Conservation (phyloP, 1,140 invertebrate species). For the Calephelis virginiensis region DNA sequence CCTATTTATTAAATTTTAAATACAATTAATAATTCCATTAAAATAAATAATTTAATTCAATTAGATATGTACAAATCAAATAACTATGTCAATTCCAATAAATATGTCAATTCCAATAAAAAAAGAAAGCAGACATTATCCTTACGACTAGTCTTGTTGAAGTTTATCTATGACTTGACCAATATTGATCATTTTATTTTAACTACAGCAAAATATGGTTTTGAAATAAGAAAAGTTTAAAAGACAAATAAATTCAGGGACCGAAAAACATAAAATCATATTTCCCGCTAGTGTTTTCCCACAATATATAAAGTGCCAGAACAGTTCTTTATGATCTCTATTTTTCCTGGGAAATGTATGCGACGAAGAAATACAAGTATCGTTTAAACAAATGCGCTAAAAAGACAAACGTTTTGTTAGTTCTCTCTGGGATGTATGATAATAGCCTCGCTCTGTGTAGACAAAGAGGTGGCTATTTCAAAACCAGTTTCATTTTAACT, state of each 20-base stretch:
- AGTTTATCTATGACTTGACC: not conserved
- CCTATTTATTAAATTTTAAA: too few species aligned
- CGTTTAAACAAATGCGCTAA: slow-evolving; percentile 44
- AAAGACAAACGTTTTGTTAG: slow-evolving; percentile 71
- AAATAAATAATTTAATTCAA: too few species aligned
- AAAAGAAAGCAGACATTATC: too few species aligned
- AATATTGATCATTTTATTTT: not conserved
- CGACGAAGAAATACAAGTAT: slow-evolving; percentile 64
- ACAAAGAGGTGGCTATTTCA: not conserved
- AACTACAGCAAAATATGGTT: not conserved
- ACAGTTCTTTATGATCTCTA: slow-evolving; percentile 44
- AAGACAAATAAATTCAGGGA: slow-evolving; percentile 7
- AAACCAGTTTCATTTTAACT: too few species aligned
- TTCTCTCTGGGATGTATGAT: slow-evolving; percentile 62
- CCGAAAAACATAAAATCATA: slow-evolving; percentile 15
- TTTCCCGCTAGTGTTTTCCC: slow-evolving; percentile 10
- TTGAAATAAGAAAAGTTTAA: not conserved
- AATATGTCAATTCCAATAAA: too few species aligned
- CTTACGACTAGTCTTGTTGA: too few species aligned
- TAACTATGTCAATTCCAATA: too few species aligned
- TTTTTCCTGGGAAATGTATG: slow-evolving; percentile 50
- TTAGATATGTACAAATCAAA: too few species aligned
- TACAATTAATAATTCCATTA: too few species aligned
- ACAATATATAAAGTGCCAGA: slow-evolving; percentile 18
- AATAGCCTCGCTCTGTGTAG: slow-evolving; percentile 45